Evolutionary conservation across 2,797 vertebrate genomes (phyloP).

Genomic region (Hemitrygon akajei): DNA sequence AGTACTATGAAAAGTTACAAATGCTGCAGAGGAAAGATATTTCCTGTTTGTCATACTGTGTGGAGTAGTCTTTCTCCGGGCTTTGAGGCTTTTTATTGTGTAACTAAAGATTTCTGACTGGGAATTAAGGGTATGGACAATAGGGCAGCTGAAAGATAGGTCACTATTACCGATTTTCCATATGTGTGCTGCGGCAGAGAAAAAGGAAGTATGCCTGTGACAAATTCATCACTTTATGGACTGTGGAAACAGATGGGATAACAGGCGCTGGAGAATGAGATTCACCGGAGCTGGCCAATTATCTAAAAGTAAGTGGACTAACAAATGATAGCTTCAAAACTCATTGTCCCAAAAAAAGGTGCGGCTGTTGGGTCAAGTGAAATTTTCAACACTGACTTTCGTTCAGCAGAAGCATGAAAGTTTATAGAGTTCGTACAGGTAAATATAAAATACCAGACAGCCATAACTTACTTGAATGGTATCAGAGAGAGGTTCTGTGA

Average conservation of each 20-base stretch:
- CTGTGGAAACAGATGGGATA: background rate
- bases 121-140: background rate
- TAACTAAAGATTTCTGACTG: background rate
- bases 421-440: background rate
- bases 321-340: background rate
- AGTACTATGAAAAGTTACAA: background rate
- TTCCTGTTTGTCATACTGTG: background rate
- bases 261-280: background rate
- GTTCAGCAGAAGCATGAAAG: background rate
- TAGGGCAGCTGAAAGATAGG: background rate
- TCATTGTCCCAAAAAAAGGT: background rate
- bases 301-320: background rate
- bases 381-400: background rate
- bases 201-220: background rate
- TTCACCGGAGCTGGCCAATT: background rate
- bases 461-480: background rate
- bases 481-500: background rate
- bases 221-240: background rate
- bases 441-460: background rate
- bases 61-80: background rate
- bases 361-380: background rate
- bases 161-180: background rate
- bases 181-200: background rate
- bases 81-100: background rate
- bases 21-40: background rate